Conservation (phyloP, 1,140 invertebrate species). For the fruit fly (Drosophila melanogaster) region Release_6_plus_ISO1_MT NT_033779.5:16432501-16433000, state of each 20-base stretch:
- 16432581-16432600: no score
- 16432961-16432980: slow-evolving; percentile 60
- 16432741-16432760: slow-evolving; percentile 41
- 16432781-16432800: slow-evolving; percentile 42
- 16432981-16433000: slow-evolving; percentile 28
- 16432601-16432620: no score
- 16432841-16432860: slow-evolving; percentile 83
- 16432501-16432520: slow-evolving; percentile 9
- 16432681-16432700: background rate
- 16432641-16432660: no score
- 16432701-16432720: no score
- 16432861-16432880: slow-evolving; percentile 74
- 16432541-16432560: no score
- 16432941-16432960: slow-evolving; percentile 36
- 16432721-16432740: background rate
- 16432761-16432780: slow-evolving; percentile 4
- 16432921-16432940: slow-evolving; percentile 62
- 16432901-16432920: slow-evolving; percentile 38
- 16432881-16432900: slow-evolving; percentile 45
- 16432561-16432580: no score
- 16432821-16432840: slow-evolving; percentile 84
- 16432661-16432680: no score
- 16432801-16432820: slow-evolving; percentile 83
- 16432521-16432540: no score
- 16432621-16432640: no score